A percentile compares a stretch with the other conserved stretches of the same genome.
phyloP scores from a whole-genome alignment of 2,113 vertebrate genomes.

The Shinisaurus crocodilurus region DNA sequence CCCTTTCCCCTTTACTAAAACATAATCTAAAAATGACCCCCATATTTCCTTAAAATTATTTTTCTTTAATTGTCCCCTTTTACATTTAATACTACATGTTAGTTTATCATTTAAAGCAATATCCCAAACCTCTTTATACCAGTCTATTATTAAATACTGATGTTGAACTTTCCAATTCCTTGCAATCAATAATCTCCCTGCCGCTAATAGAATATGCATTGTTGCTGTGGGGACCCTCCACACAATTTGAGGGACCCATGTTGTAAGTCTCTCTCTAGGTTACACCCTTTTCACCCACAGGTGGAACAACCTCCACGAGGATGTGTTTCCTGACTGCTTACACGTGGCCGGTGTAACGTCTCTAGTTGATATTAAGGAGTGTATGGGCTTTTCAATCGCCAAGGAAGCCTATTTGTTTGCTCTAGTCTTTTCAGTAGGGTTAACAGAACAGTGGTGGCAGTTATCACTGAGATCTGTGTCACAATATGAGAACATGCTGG shows the following conservation, averaged over 20 bases:
- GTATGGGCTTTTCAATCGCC: background rate
- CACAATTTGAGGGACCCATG: background rate
- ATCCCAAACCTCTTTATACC: too few species aligned
- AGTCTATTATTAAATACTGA: too few species aligned
- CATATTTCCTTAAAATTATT: too few species aligned
- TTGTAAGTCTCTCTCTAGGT: background rate
- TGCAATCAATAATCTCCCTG: too few species aligned
- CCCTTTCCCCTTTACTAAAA: too few species aligned
- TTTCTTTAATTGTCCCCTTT: too few species aligned
- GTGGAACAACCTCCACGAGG: background rate
- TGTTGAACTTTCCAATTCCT: too few species aligned
- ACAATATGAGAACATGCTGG: background rate
- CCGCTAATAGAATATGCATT: too few species aligned
- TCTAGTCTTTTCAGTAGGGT: background rate
- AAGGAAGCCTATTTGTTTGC: background rate
- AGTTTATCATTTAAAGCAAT: too few species aligned
- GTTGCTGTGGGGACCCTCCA: background rate
- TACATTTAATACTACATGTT: too few species aligned
- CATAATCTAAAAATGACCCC: too few species aligned
- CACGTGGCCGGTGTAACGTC: background rate
- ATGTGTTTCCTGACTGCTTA: background rate
- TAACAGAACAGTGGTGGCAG: background rate
- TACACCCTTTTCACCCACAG: background rate
- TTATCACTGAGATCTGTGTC: background rate
- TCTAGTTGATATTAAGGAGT: background rate